Evolutionary conservation across 2,797 vertebrate species (phyloP).

Genomic region (Peromyscus attwateri): DNA sequence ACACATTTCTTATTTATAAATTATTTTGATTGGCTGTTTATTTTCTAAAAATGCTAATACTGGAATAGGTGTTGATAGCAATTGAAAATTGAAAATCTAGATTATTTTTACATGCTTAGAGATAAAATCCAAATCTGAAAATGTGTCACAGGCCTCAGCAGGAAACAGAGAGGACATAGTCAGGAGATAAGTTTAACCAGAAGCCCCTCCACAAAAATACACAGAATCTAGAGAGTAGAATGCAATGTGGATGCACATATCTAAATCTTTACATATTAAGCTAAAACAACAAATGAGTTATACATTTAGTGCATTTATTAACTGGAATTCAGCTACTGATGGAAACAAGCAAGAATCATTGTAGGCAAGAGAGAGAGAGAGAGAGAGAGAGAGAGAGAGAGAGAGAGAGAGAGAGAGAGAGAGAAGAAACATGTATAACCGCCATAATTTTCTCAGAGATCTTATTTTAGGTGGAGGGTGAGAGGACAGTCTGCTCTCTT

Average conservation of each 20-base stretch:
- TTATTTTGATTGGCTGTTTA: neutral
- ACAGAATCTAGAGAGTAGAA: neutral
- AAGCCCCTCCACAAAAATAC: constrained; percentile 10
- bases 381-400: neutral
- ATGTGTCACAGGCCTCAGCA: neutral
- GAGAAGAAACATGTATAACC: neutral
- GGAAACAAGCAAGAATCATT: neutral
- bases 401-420: neutral
- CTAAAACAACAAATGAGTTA: neutral
- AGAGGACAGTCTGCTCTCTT: neutral
- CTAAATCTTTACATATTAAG: neutral
- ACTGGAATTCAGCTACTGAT: neutral
- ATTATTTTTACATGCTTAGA: neutral
- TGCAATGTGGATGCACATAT: neutral
- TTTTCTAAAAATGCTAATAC: neutral
- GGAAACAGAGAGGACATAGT: neutral
- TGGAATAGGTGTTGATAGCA: neutral
- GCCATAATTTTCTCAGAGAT: neutral
- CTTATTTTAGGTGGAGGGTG: neutral
- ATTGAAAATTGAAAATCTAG: neutral
- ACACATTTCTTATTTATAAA: neutral
- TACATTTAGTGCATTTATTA: neutral
- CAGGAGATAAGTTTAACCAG: neutral
- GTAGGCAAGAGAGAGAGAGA: neutral
- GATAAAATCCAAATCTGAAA: constrained; percentile 36